phyloP scores from a whole-genome alignment of 2,888 invertebrate genomes.

The Scrobipalpa atriplicella region DNA sequence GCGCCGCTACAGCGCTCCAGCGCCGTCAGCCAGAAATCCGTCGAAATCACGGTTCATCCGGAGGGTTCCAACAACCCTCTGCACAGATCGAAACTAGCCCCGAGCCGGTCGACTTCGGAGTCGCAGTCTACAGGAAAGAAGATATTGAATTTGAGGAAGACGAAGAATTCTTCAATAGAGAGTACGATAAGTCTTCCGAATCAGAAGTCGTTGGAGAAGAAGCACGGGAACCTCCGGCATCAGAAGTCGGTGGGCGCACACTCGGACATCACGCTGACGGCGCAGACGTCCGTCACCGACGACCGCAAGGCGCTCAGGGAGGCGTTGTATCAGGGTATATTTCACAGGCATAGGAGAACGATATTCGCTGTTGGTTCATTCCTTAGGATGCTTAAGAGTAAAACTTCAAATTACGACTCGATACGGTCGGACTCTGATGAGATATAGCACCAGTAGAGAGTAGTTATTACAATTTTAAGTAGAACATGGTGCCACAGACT shows the following conservation, averaged over 20 bases:
- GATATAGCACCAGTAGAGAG: conserved; percentile 70
- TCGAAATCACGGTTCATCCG: conserved; percentile 81
- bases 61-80: conserved; percentile 73
- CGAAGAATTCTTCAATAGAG: conserved; percentile 79
- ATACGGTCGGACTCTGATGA: conserved; percentile 85
- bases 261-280: conserved; percentile 81
- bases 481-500: conserved; percentile 70
- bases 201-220: conserved; percentile 79
- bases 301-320: conserved; percentile 88
- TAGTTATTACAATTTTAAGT: conserved; percentile 53
- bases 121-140: conserved; percentile 74
- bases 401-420: conserved; percentile 89
- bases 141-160: conserved; percentile 71
- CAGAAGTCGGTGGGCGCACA: conserved; percentile 84
- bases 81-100: conserved; percentile 75
- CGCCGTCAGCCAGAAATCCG: conserved; percentile 84
- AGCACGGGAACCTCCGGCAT: conserved; percentile 81
- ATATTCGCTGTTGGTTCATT: conserved; percentile 90
- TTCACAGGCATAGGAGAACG: conserved; percentile 88
- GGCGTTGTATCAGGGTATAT: conserved; percentile 89
- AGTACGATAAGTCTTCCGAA: conserved; percentile 80
- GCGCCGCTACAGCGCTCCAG: conserved; percentile 83
- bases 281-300: conserved; percentile 77
- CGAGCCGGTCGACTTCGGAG: conserved; percentile 75
- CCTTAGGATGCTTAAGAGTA: conserved; percentile 87